Evolutionary conservation across 2,888 invertebrate species (phyloP).

Genomic region (Orthosia incerta): DNA sequence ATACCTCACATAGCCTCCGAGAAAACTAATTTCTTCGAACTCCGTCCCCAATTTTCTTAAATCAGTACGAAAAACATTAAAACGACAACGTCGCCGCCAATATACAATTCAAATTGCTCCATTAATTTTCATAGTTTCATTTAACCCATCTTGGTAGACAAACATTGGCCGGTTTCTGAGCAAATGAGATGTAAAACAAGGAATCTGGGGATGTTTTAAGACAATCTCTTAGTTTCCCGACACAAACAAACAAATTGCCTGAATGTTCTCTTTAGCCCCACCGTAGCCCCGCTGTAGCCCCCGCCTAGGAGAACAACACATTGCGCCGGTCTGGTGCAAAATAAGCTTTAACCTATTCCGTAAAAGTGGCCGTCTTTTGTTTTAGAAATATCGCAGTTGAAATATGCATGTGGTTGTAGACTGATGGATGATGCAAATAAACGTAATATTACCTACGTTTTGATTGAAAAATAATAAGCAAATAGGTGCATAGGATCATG

Average conservation of each 20-base stretch:
- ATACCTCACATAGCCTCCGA: background rate
- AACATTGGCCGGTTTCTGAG: constrained; percentile 69
- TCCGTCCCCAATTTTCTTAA: constrained; percentile 3
- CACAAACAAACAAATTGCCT: constrained; percentile 80
- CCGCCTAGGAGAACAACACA: constrained; percentile 67
- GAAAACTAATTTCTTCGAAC: constrained; percentile 3
- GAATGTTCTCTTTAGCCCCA: constrained; percentile 70
- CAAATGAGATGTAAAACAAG: constrained; percentile 83
- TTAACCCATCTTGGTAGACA: constrained; percentile 60
- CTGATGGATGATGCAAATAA: background rate
- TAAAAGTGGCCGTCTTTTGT: constrained; percentile 54
- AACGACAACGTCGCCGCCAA: constrained; percentile 25
- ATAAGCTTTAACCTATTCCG: constrained; percentile 65
- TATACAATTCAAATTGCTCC: constrained; percentile 59
- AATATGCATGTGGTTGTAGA: constrained; percentile 3
- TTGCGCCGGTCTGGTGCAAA: constrained; percentile 59
- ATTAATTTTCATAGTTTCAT: constrained; percentile 65
- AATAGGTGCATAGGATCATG: too few relatives aligned
- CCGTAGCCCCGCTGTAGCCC: too few relatives aligned
- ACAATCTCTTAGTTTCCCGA: constrained; percentile 75
- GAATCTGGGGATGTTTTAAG: constrained; percentile 79
- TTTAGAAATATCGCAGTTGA: constrained; percentile 34
- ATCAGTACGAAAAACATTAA: constrained; percentile 20
- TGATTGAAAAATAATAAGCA: too few relatives aligned
- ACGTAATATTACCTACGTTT: too few relatives aligned